Conservation (phyloP, 2,113 vertebrate species). For the Otolemur garnettii region DNA sequence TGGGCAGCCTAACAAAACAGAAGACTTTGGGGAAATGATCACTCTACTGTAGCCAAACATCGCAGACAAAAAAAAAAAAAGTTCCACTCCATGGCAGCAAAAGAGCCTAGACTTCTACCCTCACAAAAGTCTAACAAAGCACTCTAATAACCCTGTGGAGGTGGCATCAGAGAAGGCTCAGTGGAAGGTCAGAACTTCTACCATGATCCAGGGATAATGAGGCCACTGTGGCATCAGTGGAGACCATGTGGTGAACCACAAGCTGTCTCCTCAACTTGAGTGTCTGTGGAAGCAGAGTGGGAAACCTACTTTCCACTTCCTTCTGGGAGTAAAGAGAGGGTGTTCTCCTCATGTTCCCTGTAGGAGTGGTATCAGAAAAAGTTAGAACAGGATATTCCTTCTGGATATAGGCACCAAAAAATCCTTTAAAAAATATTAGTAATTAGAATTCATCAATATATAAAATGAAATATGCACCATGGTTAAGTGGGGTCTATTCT, state of each 20-base stretch:
- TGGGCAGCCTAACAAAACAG: not conserved
- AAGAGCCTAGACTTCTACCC: not conserved
- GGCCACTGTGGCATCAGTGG: not conserved
- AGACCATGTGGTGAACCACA: not conserved
- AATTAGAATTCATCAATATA: not conserved
- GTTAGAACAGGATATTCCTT: not conserved
- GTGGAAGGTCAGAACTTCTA: not conserved
- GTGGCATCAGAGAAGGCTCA: not conserved
- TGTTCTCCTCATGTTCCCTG: not conserved
- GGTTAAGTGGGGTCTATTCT: not conserved
- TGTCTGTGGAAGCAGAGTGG: not conserved
- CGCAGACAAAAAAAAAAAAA: not conserved
- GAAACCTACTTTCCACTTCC: not conserved
- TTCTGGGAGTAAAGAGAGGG: not conserved
- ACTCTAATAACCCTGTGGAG: not conserved
- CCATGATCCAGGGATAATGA: not conserved
- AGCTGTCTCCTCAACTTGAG: not conserved
- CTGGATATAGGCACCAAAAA: not conserved
- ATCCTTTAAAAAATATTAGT: not conserved
- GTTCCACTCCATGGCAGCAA: not conserved
- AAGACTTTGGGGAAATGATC: not conserved
- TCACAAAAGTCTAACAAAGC: not conserved
- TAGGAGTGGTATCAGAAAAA: not conserved
- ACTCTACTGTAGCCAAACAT: not conserved
- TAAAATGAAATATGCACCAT: not conserved